A percentile compares a stretch with the other conserved stretches of the same genome.
Evolutionary conservation across 2,888 invertebrate species (phyloP).

Genomic region (Noctua janthina): DNA sequence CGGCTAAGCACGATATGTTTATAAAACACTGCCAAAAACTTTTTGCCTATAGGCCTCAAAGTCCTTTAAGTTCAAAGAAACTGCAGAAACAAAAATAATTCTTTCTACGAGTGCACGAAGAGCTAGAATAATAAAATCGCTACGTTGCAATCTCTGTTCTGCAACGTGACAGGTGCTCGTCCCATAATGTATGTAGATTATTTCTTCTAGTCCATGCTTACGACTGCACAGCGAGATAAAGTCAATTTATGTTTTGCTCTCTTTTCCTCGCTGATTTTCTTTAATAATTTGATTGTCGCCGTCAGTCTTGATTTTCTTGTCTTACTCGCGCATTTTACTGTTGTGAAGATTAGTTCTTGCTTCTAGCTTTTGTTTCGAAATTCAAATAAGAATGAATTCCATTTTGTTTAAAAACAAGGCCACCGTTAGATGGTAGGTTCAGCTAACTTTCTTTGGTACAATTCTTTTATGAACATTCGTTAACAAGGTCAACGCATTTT

Average conservation of each 20-base stretch:
- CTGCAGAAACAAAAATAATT: conserved; percentile 3
- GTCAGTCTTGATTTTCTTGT: conserved; percentile 33
- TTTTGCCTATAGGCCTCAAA: not conserved
- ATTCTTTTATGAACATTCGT: not conserved
- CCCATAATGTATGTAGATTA: conserved; percentile 59
- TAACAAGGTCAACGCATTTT: not conserved
- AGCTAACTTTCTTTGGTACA: not conserved
- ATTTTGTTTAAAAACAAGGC: not conserved
- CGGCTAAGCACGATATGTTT: not conserved
- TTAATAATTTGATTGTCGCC: conserved; percentile 31
- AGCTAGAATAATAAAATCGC: conserved; percentile 39
- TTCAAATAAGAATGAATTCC: not conserved
- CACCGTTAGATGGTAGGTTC: not conserved
- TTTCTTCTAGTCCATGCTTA: conserved; percentile 50
- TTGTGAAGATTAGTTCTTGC: not conserved
- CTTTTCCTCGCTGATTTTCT: conserved; percentile 29
- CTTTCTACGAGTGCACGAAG: conserved; percentile 2
- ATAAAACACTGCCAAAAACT: not conserved
- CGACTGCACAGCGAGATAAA: conserved; percentile 52
- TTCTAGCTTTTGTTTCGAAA: not conserved
- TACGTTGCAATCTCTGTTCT: conserved; percentile 41
- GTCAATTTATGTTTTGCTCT: conserved; percentile 46
- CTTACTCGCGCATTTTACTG: not conserved
- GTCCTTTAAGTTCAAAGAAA: not conserved
- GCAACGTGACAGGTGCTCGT: conserved; percentile 48